phyloP scores from a whole-genome alignment of 1,140 invertebrate genomes.

The Aphelinus atriplicis region DNA sequence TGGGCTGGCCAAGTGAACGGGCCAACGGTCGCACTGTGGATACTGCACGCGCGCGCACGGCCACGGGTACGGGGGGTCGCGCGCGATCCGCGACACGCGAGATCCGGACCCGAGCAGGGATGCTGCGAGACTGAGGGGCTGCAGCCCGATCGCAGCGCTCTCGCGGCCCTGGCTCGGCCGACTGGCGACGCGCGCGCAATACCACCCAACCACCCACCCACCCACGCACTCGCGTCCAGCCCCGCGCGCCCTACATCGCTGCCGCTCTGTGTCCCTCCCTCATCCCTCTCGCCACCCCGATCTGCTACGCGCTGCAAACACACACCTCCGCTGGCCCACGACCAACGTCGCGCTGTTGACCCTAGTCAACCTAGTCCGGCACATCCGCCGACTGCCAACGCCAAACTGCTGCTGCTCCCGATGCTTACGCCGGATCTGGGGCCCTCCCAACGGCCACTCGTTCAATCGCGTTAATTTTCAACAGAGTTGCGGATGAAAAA shows the following conservation, averaged over 20 bases:
- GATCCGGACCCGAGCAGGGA: slow-evolving; percentile 60
- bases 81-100: slow-evolving; percentile 23
- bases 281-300: no score
- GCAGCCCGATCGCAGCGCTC: slow-evolving; percentile 52
- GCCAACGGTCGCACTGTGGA: no score
- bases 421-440: background rate
- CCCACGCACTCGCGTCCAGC: background rate
- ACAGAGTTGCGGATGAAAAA: no score
- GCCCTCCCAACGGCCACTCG: no score
- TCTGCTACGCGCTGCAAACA: no score
- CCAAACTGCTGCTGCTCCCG: background rate
- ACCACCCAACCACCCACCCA: slow-evolving; percentile 47
- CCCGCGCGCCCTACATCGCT: background rate
- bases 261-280: background rate
- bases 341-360: no score
- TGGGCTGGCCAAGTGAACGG: no score
- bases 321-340: no score
- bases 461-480: no score
- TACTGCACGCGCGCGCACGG: no score
- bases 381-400: background rate
- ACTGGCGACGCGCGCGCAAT: slow-evolving; percentile 54
- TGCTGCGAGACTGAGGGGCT: slow-evolving; percentile 63
- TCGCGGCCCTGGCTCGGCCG: background rate
- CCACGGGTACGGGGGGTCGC: no score
- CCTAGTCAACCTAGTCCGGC: no score